Conservation (phyloP, 2,113 vertebrate species). For the Gymnarchus niloticus region DNA sequence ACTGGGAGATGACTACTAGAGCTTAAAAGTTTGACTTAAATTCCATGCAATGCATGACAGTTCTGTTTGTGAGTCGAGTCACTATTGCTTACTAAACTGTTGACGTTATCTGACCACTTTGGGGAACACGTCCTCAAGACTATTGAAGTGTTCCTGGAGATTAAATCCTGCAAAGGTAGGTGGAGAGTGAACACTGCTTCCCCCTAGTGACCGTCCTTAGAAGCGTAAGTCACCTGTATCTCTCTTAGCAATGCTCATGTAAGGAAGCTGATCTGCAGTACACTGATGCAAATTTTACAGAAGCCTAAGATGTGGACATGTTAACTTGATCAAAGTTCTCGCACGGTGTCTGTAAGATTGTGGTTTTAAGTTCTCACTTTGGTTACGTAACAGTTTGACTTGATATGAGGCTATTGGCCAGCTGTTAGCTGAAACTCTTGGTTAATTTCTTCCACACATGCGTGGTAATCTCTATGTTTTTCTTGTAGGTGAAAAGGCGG, state of each 20-base stretch:
- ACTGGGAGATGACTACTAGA: slow-evolving; percentile 52
- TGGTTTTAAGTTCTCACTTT: not conserved
- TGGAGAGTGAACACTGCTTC: slow-evolving; percentile 51
- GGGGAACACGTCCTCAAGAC: slow-evolving; percentile 82
- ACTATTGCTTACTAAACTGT: slow-evolving; percentile 88
- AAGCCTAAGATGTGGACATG: not conserved
- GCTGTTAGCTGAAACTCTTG: not conserved
- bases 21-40: slow-evolving; percentile 63
- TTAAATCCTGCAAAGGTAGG: slow-evolving; percentile 80
- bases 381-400: not conserved
- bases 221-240: slow-evolving; percentile 3
- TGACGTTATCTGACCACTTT: slow-evolving; percentile 88
- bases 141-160: slow-evolving; percentile 84
- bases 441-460: slow-evolving; percentile 89
- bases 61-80: slow-evolving; percentile 32
- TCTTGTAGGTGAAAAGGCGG: slow-evolving; percentile 86
- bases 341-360: not conserved
- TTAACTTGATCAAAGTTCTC: not conserved
- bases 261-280: not conserved
- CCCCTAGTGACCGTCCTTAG: not conserved
- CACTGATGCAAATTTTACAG: not conserved
- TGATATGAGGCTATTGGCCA: not conserved
- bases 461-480: slow-evolving; percentile 99
- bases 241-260: not conserved
- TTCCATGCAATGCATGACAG: slow-evolving; percentile 69